A percentile compares a stretch with the other conserved stretches of the same genome.
Evolutionary conservation across 2,113 vertebrate genomes (phyloP).

Genomic region (Nicator chloris): DNA sequence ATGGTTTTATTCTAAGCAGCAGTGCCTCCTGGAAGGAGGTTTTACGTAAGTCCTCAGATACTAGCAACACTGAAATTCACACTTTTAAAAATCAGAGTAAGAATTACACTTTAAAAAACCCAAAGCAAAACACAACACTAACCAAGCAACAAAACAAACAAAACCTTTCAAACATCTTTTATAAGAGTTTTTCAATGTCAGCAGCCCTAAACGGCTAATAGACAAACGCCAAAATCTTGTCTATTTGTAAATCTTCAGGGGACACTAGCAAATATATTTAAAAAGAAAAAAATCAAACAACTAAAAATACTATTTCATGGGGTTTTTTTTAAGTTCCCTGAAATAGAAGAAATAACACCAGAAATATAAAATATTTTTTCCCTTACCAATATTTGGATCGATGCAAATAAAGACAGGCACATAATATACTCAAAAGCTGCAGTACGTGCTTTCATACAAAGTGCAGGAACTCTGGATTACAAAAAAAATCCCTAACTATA

Average conservation of each 20-base stretch:
- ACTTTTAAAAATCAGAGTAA: neutral
- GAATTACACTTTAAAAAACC: neutral
- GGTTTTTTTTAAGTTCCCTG: neutral
- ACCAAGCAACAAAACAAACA: neutral
- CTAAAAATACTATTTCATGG: neutral
- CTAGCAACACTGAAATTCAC: neutral
- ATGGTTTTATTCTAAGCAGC: neutral
- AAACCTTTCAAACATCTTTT: neutral
- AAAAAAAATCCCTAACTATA: neutral
- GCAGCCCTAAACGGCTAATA: neutral
- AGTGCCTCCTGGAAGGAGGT: neutral
- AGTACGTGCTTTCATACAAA: neutral
- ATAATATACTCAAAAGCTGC: neutral
- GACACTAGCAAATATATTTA: neutral
- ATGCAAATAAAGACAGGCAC: neutral
- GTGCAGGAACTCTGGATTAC: accelerated
- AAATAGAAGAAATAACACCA: neutral
- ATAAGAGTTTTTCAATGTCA: neutral
- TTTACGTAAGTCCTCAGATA: neutral
- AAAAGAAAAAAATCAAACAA: neutral
- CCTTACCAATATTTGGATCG: neutral
- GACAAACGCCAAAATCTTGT: neutral
- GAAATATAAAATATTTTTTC: neutral
- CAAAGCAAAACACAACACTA: neutral
- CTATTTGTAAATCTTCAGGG: neutral